Evolutionary conservation across 64 coral and sea anemone genomes (phyloP), one percentile per base, ranked within the genome.

Genomic region (Orbicella faveolata): DNA sequence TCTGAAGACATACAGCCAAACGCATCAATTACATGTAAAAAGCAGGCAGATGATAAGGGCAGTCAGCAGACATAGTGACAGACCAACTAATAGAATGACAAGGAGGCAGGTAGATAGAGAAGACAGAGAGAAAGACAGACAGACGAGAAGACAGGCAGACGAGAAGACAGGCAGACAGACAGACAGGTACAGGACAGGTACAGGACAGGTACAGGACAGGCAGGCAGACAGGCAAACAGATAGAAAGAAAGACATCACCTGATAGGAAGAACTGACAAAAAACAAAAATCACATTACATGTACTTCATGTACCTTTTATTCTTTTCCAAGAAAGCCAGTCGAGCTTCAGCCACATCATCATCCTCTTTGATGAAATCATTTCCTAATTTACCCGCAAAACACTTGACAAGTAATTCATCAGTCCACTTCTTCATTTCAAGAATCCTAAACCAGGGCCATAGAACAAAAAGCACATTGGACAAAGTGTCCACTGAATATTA

Each of bases 391-490:
- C 92, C 91, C 39, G 77, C 59, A 34, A 94, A 48, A 75, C 89
- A 87, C 61, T 90, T 90, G 12, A 81, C 76, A 23, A 94, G 53
- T 17, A 69, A 35, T 15, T 73, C 52, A 57, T 94, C 89, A 88
- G 81, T 76, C 88, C 83, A 94, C 19, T 90, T 89, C 83, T 66
- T 94, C 74, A 94, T 86, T 52, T 74, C 83, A 75, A 85, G 79
- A 63, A 90, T 70, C 78, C 91, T 93, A 66, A 19, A 25, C 26
- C 7, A 85, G 37, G 3, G 9, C 9, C 41, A 79, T 41, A 41
- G 6, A 7, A 20, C 11, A 41, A 36, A 52, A n/a, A 44, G 36
- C 55, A 59, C 10, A 59, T 16, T 59, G 11, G 8, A 59, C 12
- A 15, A 59, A 59, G 55, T 59, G 55, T 8, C 55, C 10, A 59